Evolutionary conservation across 2,888 invertebrate genomes (phyloP), one percentile per base, ranked within the genome.

Genomic region (Sialis lutaria): DNA sequence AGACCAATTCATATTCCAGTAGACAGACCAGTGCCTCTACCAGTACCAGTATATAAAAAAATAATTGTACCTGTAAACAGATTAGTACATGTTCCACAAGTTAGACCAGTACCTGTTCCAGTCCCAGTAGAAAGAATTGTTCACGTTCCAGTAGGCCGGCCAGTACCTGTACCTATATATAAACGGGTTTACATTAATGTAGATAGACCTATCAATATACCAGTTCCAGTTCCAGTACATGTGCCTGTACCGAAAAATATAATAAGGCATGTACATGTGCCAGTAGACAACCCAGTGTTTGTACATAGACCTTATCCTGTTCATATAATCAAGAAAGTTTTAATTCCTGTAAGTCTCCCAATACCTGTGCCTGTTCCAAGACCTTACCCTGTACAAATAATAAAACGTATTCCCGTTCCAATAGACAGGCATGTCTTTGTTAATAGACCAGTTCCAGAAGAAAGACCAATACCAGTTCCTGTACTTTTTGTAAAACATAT

Each of bases 401-500:
- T 33, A 13, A 42, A 42, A 32, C 40, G 40, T 34, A 12, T 49
- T 35, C 42, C 46, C 31, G 39, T 40, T 46, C 42, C 46, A 5
- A 31, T 45, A 30, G 30, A 39, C 40, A n/a, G 41, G 10, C 34
- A 1, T 42, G 42, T 46, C 34, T 40, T 31, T 46, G 70, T 72
- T 33, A 68, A 70, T 53, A 67, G 65, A 51, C 67, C 68, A 6
- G 64, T 64, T 52, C 63, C 67, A 40, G 63, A 63, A 13, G 58
- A 58, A 49, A 5, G 52, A 55, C 46, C 54, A 57, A 65, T 64
- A 46, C 67, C 67, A 10, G 67, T 69, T 40, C 64, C 65, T 54
- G 74, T 75, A 65, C 60, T 68, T 1, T 69, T 74, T 0, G 71
- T 70, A 48, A 64, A 69, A 46, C 70, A 69, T 2, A 68, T 73